A percentile compares a stretch with the other conserved stretches of the same genome.
Conservation (phyloP, 2,113 vertebrate species). For the Mixornis gularis region DNA sequence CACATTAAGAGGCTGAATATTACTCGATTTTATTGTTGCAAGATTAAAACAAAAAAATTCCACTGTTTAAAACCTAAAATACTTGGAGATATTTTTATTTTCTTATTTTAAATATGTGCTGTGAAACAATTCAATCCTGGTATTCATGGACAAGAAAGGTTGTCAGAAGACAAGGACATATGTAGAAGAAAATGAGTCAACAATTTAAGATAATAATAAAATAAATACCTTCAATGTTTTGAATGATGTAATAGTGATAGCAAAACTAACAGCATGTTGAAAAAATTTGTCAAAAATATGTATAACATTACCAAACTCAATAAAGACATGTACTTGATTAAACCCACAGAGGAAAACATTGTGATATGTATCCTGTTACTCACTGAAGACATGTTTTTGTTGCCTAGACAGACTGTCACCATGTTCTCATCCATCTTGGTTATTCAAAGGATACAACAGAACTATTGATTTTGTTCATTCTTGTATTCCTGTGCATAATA, state of each 20-base stretch:
- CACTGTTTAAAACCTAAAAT: background rate
- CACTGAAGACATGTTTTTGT: constrained; percentile 52
- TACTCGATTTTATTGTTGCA: background rate
- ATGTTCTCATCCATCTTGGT: constrained; percentile 63
- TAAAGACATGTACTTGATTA: constrained; percentile 16
- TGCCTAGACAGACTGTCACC: constrained; percentile 58
- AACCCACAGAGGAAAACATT: constrained; percentile 22
- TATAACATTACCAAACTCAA: background rate
- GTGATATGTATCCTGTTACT: constrained; percentile 56
- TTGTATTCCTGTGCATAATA: background rate
- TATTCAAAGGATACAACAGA: constrained; percentile 67
- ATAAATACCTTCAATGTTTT: background rate
- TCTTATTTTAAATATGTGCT: background rate
- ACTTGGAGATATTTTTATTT: background rate
- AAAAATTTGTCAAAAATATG: background rate
- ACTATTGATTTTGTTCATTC: constrained; percentile 72
- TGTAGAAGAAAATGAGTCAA: background rate
- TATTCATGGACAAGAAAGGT: background rate
- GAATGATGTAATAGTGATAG: background rate
- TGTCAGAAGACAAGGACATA: background rate
- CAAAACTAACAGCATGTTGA: background rate
- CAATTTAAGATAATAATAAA: background rate
- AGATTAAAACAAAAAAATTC: background rate
- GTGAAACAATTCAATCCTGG: background rate
- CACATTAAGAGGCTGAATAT: background rate